phyloP scores from a whole-genome alignment of 2,888 invertebrate species.

The Halictus quadricinctus region DNA sequence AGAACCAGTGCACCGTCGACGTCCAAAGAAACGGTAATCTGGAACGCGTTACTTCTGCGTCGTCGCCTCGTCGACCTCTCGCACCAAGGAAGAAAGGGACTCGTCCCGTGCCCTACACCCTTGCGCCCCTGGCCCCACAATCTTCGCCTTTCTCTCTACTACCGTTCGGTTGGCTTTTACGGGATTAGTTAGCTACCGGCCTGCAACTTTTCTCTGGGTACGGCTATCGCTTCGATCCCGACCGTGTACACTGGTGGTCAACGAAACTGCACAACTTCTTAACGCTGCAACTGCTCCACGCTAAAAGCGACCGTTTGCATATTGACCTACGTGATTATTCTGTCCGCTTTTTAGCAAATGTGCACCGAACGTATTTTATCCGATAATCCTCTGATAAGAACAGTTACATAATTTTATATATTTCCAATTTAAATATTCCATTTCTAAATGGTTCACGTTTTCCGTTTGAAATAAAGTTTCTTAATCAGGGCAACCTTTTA shows the following conservation, averaged over 20 bases:
- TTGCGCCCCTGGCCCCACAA: background rate
- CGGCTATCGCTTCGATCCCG: background rate
- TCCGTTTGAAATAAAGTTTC: no score
- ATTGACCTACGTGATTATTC: background rate
- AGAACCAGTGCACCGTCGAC: slow-evolving; percentile 25
- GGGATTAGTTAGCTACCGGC: background rate
- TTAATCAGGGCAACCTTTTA: background rate
- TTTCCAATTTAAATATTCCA: no score
- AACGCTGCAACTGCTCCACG: background rate
- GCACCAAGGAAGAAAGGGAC: background rate
- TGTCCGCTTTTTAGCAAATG: background rate
- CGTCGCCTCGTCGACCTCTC: slow-evolving; percentile 32
- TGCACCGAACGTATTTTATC: background rate
- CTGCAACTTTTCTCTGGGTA: background rate
- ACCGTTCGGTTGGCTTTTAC: slow-evolving; percentile 8
- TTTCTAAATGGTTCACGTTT: no score
- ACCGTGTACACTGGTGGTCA: background rate
- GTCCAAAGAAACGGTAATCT: slow-evolving; percentile 49
- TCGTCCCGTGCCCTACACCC: background rate
- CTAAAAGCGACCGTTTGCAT: background rate
- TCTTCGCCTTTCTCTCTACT: background rate
- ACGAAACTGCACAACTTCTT: background rate
- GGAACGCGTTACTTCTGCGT: slow-evolving; percentile 40
- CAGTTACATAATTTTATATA: no score
- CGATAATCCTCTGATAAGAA: background rate